Base-by-base conservation (phyloP, 2,113 vertebrate genomes). In the Falco punctatus region DNA sequence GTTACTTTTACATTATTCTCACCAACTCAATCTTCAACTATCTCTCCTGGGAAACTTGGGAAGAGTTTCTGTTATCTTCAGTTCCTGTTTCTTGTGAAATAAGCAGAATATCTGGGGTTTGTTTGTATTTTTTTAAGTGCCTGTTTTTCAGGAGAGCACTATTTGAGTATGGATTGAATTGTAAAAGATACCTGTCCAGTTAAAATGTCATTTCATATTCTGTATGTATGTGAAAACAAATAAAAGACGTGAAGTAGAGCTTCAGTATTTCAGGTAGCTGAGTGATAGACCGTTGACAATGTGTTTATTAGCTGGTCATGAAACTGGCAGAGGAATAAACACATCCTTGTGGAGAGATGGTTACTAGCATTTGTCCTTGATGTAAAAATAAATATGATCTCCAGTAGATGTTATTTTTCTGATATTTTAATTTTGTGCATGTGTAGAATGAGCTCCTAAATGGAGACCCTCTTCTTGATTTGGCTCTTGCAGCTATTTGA, bases 11-110 rank as follows among this genome's bases (percentile, higher is more conserved):
- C 12, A 26, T 92, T 71, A 38, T 83, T 86, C 59, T 90, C 44
- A 71, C 52, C 59, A 66, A 30, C 16, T 86, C 0, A 0, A 2
- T 58, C 30, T 58, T 82, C 40, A 78, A 0, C 23, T 86, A 10
- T 65, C 87, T 69, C 44, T 79, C 61, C 23, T 62, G 52, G 66
- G 48, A 72, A 92, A 77, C 23, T 49, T 33, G 32, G 30, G 23
- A 85, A 52, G n/a, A 57, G 9, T 7, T n/a, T 17, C 30, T 38
- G 13, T 66, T 90, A 35, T 19, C 59, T 77, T 80, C 65, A 69
- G 49, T 86, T 91, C 6, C 14, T 3, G 5, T n/a, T 61, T 94
- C 65, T 72, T 80, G 42, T 49, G 35, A 81, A 95, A 75, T 57
- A 88, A 80, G 62, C 44, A 85, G 40, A 93, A 51, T 77, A 35